A percentile compares a stretch with the other conserved stretches of the same genome.
Evolutionary conservation across 2,113 vertebrate genomes (phyloP).

Genomic region (Scomber japonicus): DNA sequence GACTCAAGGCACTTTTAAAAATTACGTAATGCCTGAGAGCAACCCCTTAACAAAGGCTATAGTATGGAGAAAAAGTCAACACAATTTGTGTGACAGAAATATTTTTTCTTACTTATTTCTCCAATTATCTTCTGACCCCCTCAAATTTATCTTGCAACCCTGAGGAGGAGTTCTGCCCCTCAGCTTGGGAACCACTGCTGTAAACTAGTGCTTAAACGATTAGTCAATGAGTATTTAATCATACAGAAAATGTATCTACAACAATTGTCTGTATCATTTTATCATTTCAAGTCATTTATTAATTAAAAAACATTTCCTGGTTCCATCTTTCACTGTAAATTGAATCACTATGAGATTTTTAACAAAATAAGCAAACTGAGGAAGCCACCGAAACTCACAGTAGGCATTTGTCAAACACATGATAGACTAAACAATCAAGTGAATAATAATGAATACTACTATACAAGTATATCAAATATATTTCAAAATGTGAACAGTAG

Average conservation of each 20-base stretch:
- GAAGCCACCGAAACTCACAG: neutral
- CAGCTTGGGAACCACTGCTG: neutral
- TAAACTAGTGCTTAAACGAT: neutral
- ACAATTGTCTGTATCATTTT: neutral
- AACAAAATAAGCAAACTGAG: neutral
- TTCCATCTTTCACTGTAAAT: neutral
- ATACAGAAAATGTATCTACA: neutral
- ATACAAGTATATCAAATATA: constrained; percentile 24
- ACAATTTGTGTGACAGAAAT: neutral
- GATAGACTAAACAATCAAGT: neutral
- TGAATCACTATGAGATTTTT: too few species aligned
- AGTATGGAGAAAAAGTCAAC: neutral
- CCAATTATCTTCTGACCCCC: neutral
- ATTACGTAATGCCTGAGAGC: neutral
- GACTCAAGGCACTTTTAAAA: neutral
- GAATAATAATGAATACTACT: constrained; percentile 4
- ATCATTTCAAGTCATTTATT: neutral
- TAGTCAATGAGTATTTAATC: neutral
- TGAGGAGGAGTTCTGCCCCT: neutral
- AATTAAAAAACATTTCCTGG: constrained; percentile 2
- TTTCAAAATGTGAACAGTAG: constrained; percentile 32
- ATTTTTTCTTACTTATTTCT: neutral
- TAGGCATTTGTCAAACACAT: neutral
- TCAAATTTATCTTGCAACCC: neutral
- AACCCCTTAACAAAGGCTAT: neutral